Conservation (phyloP, 2,888 invertebrate species). For the Papilio elwesi region DNA sequence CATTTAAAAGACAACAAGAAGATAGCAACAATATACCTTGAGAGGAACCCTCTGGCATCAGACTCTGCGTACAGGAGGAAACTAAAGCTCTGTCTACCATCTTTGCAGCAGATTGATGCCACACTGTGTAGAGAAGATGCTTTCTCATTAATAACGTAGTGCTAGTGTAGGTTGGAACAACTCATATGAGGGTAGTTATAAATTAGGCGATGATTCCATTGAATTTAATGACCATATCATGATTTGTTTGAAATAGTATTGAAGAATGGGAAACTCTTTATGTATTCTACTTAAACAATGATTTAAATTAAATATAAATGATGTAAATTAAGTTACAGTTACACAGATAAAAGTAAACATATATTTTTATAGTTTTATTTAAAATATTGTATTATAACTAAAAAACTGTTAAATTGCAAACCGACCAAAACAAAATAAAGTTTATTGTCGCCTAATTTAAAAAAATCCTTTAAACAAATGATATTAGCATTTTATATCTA, state of each 20-base stretch:
- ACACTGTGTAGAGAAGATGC: conserved; percentile 90
- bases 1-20: conserved; percentile 87
- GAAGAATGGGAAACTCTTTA: too few relatives aligned
- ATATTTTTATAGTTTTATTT: too few relatives aligned
- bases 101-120: conserved; percentile 96
- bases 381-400: too few relatives aligned
- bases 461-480: neutral
- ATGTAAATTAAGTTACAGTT: too few relatives aligned
- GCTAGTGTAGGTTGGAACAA: conserved; percentile 18
- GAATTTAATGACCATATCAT: neutral
- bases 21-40: conserved; percentile 94
- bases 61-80: conserved; percentile 95
- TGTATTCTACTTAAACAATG: too few relatives aligned
- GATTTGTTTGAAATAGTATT: too few relatives aligned
- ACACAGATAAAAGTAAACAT: too few relatives aligned
- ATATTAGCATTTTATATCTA: neutral
- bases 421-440: too few relatives aligned
- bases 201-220: conserved; percentile 16
- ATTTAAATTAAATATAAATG: too few relatives aligned
- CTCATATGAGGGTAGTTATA: conserved; percentile 14
- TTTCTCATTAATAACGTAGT: conserved; percentile 42
- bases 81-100: conserved; percentile 93
- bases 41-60: conserved; percentile 93
- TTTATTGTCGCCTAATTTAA: conserved; percentile 5
- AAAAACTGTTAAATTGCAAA: too few relatives aligned